Evolutionary conservation across 2,113 vertebrate genomes (phyloP).

Genomic region (Vireo altiloquus): DNA sequence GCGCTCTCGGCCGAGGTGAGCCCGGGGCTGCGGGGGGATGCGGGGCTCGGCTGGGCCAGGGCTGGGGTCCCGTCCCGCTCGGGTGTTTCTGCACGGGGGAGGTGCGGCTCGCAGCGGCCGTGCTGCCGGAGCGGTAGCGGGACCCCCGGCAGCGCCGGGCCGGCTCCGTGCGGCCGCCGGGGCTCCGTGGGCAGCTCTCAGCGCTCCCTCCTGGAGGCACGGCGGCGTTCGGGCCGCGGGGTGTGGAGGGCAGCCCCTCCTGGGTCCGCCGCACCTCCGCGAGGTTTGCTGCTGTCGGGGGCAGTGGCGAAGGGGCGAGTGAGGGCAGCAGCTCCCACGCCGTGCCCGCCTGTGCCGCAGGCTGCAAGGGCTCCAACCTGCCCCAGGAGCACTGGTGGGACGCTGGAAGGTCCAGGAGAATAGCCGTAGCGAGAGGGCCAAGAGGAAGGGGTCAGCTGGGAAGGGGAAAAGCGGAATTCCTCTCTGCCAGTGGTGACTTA

Average conservation of each 20-base stretch:
- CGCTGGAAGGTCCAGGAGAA: not conserved
- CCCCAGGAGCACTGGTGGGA: accelerated
- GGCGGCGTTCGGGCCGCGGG: not conserved
- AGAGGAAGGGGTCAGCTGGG: not conserved
- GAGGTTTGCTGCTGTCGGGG: not conserved
- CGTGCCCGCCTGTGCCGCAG: not conserved
- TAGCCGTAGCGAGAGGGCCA: not conserved
- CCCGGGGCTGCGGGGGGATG: not conserved
- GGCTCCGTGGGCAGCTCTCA: not conserved
- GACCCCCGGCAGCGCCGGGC: not conserved
- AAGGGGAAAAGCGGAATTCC: not conserved
- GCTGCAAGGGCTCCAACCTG: not conserved
- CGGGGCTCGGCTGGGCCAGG: not conserved
- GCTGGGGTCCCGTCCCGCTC: not conserved
- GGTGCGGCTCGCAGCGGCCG: not conserved
- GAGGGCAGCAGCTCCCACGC: not conserved
- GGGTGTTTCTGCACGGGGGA: not conserved
- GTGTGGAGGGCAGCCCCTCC: accelerated
- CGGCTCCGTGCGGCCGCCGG: not conserved
- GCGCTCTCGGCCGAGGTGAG: not conserved
- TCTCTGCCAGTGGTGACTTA: not conserved
- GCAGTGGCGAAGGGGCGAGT: accelerated
- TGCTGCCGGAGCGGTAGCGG: not conserved
- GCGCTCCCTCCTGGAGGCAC: not conserved
- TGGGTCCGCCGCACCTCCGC: accelerated